Evolutionary conservation across 2,113 vertebrate species (phyloP).

Genomic region (Poecilia latipinna): DNA sequence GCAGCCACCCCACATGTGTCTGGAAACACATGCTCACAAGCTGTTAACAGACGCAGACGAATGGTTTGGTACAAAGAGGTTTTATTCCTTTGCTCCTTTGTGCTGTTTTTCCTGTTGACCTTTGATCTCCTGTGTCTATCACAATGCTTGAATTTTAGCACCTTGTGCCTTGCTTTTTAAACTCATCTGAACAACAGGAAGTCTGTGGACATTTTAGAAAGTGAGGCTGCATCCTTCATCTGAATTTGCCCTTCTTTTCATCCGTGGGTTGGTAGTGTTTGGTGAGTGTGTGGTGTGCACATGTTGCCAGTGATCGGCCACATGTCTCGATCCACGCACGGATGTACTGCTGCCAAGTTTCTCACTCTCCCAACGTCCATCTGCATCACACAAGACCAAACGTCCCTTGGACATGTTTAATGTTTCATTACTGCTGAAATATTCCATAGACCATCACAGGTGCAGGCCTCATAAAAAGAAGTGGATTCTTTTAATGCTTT

Average conservation of each 20-base stretch:
- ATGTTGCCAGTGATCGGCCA: slow-evolving; percentile 45
- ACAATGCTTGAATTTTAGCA: not conserved
- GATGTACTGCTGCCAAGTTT: slow-evolving; percentile 26
- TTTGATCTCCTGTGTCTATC: slow-evolving; percentile 9
- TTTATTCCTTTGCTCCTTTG: slow-evolving; percentile 1
- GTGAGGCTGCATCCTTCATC: slow-evolving; percentile 22
- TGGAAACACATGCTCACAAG: slow-evolving; percentile 20
- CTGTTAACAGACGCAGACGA: not conserved
- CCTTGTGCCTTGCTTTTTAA: not conserved
- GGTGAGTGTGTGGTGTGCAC: slow-evolving; percentile 38
- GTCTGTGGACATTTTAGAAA: not conserved
- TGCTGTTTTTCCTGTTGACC: slow-evolving; percentile 1
- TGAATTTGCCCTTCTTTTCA: slow-evolving; percentile 15
- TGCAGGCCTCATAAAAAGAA: no score
- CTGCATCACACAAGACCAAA: slow-evolving; percentile 27
- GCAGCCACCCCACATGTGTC: slow-evolving; percentile 18
- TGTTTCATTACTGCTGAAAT: not conserved
- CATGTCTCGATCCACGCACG: slow-evolving; percentile 48
- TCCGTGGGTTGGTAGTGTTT: slow-evolving; percentile 44
- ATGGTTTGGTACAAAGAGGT: not conserved
- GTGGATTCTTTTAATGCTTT: no score
- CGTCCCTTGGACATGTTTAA: not conserved
- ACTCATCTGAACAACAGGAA: not conserved
- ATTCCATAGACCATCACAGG: not conserved
- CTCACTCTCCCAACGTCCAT: slow-evolving; percentile 39